Percentiles rank a stretch among this genome's conserved stretches.
These are phyloP conservation scores for Poeciliopsis infans DNA, from an alignment of 2,797 vertebrate species.

Conservation along the genomic window DNA sequence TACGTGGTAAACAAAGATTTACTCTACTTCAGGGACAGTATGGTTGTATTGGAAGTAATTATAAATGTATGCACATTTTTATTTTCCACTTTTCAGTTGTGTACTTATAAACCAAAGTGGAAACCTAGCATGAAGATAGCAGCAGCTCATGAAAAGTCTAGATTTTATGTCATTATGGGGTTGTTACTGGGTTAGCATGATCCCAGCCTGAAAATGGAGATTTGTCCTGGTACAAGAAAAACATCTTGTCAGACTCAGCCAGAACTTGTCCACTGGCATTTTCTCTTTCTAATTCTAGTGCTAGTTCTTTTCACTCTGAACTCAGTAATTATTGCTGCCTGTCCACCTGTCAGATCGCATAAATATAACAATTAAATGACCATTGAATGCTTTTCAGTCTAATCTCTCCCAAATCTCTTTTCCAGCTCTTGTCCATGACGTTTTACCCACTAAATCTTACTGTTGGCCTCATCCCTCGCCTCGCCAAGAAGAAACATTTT, in stretches of 20 bases:
- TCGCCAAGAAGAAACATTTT: constrained; percentile 8
- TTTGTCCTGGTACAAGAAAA: constrained; percentile 31
- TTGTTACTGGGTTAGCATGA: constrained; percentile 13
- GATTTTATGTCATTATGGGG: background rate
- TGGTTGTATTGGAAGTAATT: background rate
- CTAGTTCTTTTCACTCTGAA: constrained; percentile 27
- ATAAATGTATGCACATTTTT: background rate
- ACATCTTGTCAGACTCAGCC: constrained; percentile 40
- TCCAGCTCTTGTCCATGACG: constrained; percentile 1
- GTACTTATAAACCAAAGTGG: background rate
- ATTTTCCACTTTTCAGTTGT: background rate
- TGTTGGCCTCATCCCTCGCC: constrained; percentile 26
- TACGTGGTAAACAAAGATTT: background rate
- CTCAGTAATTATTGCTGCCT: constrained; percentile 24
- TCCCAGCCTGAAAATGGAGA: constrained; percentile 28
- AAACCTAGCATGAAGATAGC: background rate
- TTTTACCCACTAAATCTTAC: constrained; percentile 1
- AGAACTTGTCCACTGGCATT: constrained; percentile 2
- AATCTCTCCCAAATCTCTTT: constrained; percentile 28
- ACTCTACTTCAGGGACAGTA: background rate
- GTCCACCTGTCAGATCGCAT: constrained; percentile 47
- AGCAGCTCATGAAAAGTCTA: background rate
- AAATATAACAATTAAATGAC: constrained; percentile 48
- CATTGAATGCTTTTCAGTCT: constrained; percentile 24
- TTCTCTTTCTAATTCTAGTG: constrained; percentile 10